Conservation (phyloP, 2,888 invertebrate species). For the Drosophila paramelanica region DNA sequence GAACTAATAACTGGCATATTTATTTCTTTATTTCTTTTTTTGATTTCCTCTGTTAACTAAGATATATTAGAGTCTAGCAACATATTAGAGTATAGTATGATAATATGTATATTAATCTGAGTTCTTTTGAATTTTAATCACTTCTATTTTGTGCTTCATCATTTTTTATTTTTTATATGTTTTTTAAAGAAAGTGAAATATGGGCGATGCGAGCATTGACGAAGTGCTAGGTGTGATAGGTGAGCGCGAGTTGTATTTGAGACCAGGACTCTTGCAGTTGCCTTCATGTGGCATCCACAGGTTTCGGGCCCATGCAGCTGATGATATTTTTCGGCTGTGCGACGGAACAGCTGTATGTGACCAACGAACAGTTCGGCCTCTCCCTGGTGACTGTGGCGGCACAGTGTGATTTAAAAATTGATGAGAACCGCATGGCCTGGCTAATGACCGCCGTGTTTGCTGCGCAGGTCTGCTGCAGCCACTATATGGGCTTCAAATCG, state of each 20-base stretch:
- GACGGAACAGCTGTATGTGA: slow-evolving; percentile 25
- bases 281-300: slow-evolving; percentile 4
- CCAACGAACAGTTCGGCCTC: slow-evolving; percentile 41
- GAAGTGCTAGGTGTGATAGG: slow-evolving; percentile 40
- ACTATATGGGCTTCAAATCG: slow-evolving; percentile 41
- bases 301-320: slow-evolving; percentile 47
- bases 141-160: neutral
- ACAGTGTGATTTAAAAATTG: slow-evolving; percentile 34
- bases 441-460: slow-evolving; percentile 25
- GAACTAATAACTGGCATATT: neutral
- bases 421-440: slow-evolving; percentile 33
- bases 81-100: too few relatives aligned
- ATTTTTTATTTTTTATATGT: neutral
- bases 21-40: too few relatives aligned
- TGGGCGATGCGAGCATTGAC: slow-evolving; percentile 39
- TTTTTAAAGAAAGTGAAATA: neutral
- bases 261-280: too few relatives aligned
- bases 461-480: slow-evolving; percentile 25
- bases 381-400: slow-evolving; percentile 20
- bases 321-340: slow-evolving; percentile 27
- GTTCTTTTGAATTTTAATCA: neutral
- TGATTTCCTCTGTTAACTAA: too few relatives aligned
- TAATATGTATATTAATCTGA: too few relatives aligned
- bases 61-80: too few relatives aligned
- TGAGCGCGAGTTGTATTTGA: slow-evolving; percentile 21